phyloP scores from a whole-genome alignment of 2,888 invertebrate genomes.

The Agelastica alni region DNA sequence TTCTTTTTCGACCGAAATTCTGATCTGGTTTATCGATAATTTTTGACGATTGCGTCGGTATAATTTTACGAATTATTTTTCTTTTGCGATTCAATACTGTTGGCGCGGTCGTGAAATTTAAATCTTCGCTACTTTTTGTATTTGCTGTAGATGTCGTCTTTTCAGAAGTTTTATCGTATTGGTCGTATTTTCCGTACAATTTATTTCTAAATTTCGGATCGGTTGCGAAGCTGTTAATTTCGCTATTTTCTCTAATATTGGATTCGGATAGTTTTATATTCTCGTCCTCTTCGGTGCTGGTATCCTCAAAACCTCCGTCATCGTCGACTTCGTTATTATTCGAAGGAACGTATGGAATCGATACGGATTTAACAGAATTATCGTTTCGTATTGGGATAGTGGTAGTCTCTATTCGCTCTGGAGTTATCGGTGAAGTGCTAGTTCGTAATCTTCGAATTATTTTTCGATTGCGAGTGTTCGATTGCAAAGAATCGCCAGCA shows the following conservation, averaged over 20 bases:
- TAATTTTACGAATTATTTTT: slow-evolving; percentile 51
- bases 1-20: slow-evolving; percentile 38
- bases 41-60: slow-evolving; percentile 16
- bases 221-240: slow-evolving; percentile 42
- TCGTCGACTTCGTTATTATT: slow-evolving; percentile 30
- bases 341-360: slow-evolving; percentile 3
- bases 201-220: slow-evolving; percentile 32
- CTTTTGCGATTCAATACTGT: slow-evolving; percentile 42
- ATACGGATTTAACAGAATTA: background rate
- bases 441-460: slow-evolving; percentile 43
- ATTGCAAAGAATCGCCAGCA: background rate
- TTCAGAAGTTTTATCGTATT: slow-evolving; percentile 6
- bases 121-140: slow-evolving; percentile 1
- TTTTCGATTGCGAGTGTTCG: slow-evolving; percentile 35
- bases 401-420: slow-evolving; percentile 23
- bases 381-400: background rate
- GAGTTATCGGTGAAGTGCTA: slow-evolving; percentile 20
- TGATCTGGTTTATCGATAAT: slow-evolving; percentile 21
- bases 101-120: slow-evolving; percentile 38
- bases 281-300: slow-evolving; percentile 50
- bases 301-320: slow-evolving; percentile 36
- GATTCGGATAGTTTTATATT: slow-evolving; percentile 56
- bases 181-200: slow-evolving; percentile 16
- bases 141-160: background rate
- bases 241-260: slow-evolving; percentile 54